Evolutionary conservation across 37 sponge, comb jelly and placozoan species (phyloP).

Genomic region (Cladorhizidae sp.): DNA sequence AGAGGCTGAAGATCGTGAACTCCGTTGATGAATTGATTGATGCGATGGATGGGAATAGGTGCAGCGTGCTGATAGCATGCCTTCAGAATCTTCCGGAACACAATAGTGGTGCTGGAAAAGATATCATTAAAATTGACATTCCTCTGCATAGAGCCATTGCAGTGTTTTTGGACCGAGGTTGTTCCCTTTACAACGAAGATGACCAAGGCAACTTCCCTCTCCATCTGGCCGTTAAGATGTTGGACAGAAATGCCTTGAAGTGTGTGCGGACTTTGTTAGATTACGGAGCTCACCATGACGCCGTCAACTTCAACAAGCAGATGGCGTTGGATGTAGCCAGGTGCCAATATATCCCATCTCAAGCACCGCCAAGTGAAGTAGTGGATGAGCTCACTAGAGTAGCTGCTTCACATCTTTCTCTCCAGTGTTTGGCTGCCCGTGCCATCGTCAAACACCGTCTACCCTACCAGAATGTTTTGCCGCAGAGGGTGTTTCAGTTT

Average conservation of each 20-base stretch:
- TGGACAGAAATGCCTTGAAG: constrained; percentile 35
- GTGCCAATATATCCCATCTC: neutral
- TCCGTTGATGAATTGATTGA: constrained; percentile 23
- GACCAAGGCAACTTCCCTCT: constrained; percentile 68
- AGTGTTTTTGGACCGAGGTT: constrained; percentile 44
- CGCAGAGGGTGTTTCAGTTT: constrained; percentile 34
- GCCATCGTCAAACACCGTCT: constrained; percentile 27
- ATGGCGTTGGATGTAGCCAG: constrained; percentile 59
- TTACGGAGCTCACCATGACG: constrained; percentile 69
- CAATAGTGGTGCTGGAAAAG: constrained; percentile 26
- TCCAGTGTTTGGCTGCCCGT: constrained; percentile 57
- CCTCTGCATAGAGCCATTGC: constrained; percentile 53
- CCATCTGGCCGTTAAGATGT: constrained; percentile 67
- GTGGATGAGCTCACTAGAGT: constrained; percentile 15
- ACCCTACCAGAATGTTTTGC: constrained; percentile 34
- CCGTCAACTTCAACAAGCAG: constrained; percentile 55
- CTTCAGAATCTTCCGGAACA: constrained; percentile 54
- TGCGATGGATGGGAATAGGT: constrained; percentile 7
- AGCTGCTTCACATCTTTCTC: constrained; percentile 1
- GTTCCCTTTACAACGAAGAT: constrained; percentile 51
- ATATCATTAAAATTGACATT: constrained; percentile 32
- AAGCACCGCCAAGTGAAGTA: neutral
- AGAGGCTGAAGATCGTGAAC: constrained; percentile 5
- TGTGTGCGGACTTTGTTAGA: constrained; percentile 50
- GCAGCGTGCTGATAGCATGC: constrained; percentile 55